Evolutionary conservation across 2,888 invertebrate genomes (phyloP).

Genomic region (Scrobipalpa costella): DNA sequence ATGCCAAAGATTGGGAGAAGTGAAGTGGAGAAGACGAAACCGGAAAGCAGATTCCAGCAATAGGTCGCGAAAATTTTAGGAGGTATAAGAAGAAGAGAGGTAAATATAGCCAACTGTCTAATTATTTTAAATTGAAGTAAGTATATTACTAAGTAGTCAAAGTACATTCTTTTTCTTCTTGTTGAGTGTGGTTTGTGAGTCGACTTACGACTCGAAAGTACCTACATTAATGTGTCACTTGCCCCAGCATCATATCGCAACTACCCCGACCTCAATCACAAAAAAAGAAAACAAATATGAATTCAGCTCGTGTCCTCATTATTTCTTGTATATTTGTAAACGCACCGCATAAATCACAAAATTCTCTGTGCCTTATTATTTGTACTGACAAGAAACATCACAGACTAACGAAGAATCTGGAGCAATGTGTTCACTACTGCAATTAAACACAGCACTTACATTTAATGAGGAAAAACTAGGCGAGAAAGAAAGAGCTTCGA

Average conservation of each 20-base stretch:
- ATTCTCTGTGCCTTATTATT: background rate
- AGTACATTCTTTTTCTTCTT: no score
- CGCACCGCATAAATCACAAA: background rate
- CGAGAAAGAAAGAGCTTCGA: background rate
- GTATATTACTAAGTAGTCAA: no score
- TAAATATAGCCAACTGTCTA: no score
- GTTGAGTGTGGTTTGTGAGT: no score
- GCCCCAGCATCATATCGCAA: background rate
- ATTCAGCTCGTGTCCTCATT: background rate
- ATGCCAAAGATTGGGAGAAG: no score
- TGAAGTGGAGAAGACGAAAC: no score
- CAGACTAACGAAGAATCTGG: background rate
- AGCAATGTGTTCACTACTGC: background rate
- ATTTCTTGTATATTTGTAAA: background rate
- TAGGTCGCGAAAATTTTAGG: no score
- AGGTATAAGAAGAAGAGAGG: no score
- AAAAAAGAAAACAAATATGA: conserved; percentile 2
- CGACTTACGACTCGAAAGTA: no score
- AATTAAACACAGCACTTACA: background rate
- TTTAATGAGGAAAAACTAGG: background rate
- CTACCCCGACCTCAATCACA: background rate
- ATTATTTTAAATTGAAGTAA: no score
- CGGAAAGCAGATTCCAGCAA: no score
- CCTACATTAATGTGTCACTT: no score
- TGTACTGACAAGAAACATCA: conserved; percentile 13